Percentiles rank a stretch among this genome's conserved stretches.
phyloP scores from a whole-genome alignment of 2,888 invertebrate genomes.

The Nudaria mundana region DNA sequence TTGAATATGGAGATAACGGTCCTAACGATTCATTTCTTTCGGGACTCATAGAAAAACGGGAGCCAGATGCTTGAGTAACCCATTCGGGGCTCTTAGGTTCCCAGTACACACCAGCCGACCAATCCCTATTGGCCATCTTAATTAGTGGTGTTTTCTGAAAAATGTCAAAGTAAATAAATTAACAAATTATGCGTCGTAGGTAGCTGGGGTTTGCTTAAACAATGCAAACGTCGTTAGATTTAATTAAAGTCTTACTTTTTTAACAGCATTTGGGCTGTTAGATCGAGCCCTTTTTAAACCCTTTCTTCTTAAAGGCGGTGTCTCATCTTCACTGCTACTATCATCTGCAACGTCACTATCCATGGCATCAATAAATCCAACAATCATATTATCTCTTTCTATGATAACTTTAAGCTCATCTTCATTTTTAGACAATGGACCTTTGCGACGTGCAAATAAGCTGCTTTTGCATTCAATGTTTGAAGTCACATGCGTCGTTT shows the following conservation, averaged over 20 bases:
- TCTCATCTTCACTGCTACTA: slow-evolving; percentile 59
- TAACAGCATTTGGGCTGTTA: slow-evolving; percentile 48
- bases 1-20: slow-evolving; percentile 59
- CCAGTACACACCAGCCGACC: slow-evolving; percentile 71
- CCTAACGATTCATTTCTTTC: slow-evolving; percentile 47
- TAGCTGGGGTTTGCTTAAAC: too few species aligned
- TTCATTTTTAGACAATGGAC: slow-evolving; percentile 45
- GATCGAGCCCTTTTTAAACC: slow-evolving; percentile 55
- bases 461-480: slow-evolving; percentile 34
- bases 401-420: slow-evolving; percentile 70
- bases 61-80: slow-evolving; percentile 42
- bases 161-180: slow-evolving; percentile 3
- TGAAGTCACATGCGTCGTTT: too few species aligned
- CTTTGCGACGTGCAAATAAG: slow-evolving; percentile 53
- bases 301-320: slow-evolving; percentile 38
- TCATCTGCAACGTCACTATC: slow-evolving; percentile 66
- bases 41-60: slow-evolving; percentile 54
- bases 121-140: slow-evolving; percentile 66
- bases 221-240: too few species aligned
- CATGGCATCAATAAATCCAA: slow-evolving; percentile 66
- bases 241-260: slow-evolving; percentile 50
- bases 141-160: slow-evolving; percentile 57
- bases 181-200: too few species aligned
- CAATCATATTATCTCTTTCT: slow-evolving; percentile 75
- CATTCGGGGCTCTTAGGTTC: slow-evolving; percentile 70